phyloP scores from a whole-genome alignment of 2,888 invertebrate species.

The Amphimallon solstitiale region DNA sequence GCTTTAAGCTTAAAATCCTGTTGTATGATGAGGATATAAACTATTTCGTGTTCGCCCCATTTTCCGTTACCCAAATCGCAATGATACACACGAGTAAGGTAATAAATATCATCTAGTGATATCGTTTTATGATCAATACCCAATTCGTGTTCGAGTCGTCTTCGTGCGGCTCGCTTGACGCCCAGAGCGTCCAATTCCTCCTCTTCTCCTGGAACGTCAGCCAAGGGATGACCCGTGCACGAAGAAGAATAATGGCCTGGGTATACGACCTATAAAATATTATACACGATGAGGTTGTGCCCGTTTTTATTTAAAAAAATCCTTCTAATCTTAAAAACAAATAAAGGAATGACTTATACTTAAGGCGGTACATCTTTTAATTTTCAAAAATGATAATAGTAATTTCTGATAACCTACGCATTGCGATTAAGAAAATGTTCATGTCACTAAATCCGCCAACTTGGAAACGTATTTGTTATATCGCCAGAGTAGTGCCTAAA shows the following conservation, averaged over 20 bases:
- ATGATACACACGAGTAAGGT: conserved; percentile 91
- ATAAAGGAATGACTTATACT: no score
- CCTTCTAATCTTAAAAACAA: background rate
- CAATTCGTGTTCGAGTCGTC: conserved; percentile 88
- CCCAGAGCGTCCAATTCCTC: conserved; percentile 79
- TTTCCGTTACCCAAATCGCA: conserved; percentile 78
- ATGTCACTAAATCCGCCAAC: no score
- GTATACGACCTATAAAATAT: conserved; percentile 75
- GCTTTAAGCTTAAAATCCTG: conserved; percentile 80
- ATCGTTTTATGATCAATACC: conserved; percentile 82
- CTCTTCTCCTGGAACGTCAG: conserved; percentile 75
- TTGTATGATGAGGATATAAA: conserved; percentile 90
- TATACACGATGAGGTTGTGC: background rate
- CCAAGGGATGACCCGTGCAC: conserved; percentile 97
- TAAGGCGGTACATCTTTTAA: no score
- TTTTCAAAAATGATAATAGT: no score
- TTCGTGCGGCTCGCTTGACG: conserved; percentile 82
- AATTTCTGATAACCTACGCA: no score
- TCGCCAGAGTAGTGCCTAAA: no score
- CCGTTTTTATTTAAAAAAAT: background rate
- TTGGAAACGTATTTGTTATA: no score
- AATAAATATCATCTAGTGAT: conserved; percentile 77
- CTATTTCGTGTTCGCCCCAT: conserved; percentile 99
- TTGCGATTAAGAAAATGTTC: no score
- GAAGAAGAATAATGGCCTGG: conserved; percentile 93